Evolutionary conservation across 2,888 invertebrate genomes (phyloP), one percentile per base, ranked within the genome.

Genomic region (Eilema sororculum): DNA sequence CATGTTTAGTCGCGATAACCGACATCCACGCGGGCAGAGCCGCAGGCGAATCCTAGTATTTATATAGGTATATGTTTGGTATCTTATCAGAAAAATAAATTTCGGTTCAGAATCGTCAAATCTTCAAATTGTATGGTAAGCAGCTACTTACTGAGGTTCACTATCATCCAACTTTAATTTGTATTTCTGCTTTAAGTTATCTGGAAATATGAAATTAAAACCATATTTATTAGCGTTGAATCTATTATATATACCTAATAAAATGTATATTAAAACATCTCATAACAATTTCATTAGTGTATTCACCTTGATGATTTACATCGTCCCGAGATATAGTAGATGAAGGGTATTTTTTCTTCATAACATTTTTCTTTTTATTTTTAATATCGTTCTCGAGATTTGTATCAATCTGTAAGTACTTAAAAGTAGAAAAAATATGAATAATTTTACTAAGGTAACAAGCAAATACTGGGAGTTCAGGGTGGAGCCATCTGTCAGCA

Each of bases 171-270:
- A 41, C 24, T 9, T 41, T 20, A 37, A 59, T 28, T 68, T 52
- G 3, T 52, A 37, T 16, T 52, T 24, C 12, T 24, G 24, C 22
- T 41, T 61, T 10, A 57, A 52, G 20, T 69, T 20, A 70, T 63
- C 81, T 73, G 73, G 33, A 80, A 72, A 20, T 25, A 16, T 28
- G 9, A 24, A n/a, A n/a, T n/a, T n/a, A n/a, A n/a, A n/a, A n/a
- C n/a, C n/a, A n/a, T n/a, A n/a, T n/a, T n/a, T n/a, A n/a, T n/a
- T n/a, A n/a, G n/a, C n/a, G n/a, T n/a, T n/a, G n/a, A n/a, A n/a
- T n/a, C n/a, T n/a, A n/a, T n/a, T n/a, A n/a, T n/a, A n/a, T n/a
- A n/a, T n/a, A n/a, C n/a, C n/a, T n/a, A n/a, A n/a, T n/a, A n/a
- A n/a, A n/a, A n/a, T n/a, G n/a, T 3, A 57, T 6, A 5, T 52